Conservation (phyloP, 1,140 invertebrate species). For the Diprion similis region DNA sequence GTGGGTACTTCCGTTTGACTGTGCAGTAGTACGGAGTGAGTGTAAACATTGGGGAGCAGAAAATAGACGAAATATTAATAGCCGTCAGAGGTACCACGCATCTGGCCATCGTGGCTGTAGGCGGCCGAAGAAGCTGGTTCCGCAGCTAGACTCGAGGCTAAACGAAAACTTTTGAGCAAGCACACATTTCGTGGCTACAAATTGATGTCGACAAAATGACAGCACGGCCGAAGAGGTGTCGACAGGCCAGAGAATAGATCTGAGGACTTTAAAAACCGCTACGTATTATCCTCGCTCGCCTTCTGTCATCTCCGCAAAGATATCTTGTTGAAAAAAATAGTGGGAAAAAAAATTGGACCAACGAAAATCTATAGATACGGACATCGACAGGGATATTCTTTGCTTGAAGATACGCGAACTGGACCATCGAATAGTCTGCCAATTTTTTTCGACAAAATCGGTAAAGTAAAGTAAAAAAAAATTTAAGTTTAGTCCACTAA, state of each 20-base stretch:
- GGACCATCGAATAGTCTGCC: too few species aligned
- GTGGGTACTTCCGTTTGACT: neutral
- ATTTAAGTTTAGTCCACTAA: too few species aligned
- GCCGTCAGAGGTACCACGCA: neutral
- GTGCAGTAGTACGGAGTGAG: neutral
- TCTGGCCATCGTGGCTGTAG: neutral
- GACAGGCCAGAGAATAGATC: neutral
- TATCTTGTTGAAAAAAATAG: neutral
- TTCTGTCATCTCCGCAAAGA: neutral
- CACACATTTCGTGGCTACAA: neutral
- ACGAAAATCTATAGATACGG: too few species aligned
- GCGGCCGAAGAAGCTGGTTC: too few species aligned
- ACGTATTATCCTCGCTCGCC: neutral
- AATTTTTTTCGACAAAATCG: too few species aligned
- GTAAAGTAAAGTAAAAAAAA: too few species aligned
- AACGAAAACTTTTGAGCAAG: neutral
- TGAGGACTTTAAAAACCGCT: neutral
- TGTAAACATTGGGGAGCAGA: constrained; percentile 6
- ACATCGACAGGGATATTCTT: too few species aligned
- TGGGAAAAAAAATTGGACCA: neutral
- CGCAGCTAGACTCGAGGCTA: neutral
- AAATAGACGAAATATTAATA: constrained; percentile 8
- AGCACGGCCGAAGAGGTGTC: neutral
- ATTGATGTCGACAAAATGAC: constrained; percentile 7
- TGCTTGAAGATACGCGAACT: too few species aligned